Evolutionary conservation across 2,888 invertebrate species (phyloP).

Genomic region (Clistopyga incitator): DNA sequence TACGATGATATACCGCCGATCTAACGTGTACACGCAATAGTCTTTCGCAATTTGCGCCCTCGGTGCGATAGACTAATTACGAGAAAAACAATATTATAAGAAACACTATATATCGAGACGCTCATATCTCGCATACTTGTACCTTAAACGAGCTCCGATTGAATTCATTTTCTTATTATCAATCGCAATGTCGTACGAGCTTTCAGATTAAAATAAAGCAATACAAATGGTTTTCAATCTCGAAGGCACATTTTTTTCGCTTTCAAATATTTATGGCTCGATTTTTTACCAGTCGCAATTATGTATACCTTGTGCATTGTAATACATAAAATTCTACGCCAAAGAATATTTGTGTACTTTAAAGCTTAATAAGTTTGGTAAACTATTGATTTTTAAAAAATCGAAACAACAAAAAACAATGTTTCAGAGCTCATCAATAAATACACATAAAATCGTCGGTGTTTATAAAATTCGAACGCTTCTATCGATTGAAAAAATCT

Average conservation of each 20-base stretch:
- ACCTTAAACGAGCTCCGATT: neutral
- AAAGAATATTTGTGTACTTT: too few species aligned
- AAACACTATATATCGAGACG: neutral
- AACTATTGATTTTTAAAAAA: too few species aligned
- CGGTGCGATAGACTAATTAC: constrained; percentile 46
- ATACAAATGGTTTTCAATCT: neutral
- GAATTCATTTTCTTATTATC: neutral
- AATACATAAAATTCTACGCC: too few species aligned
- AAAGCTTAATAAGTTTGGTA: too few species aligned
- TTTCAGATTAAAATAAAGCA: neutral
- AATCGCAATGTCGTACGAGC: neutral
- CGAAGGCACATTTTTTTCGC: neutral
- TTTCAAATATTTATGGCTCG: neutral
- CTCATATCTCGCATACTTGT: neutral
- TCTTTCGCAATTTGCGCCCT: constrained; percentile 54
- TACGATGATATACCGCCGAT: constrained; percentile 53
- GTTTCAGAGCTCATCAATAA: too few species aligned
- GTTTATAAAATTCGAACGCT: too few species aligned
- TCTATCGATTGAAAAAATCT: too few species aligned
- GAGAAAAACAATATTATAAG: constrained; percentile 36
- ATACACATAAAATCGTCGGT: too few species aligned
- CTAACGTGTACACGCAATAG: constrained; percentile 49
- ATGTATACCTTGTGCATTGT: too few species aligned
- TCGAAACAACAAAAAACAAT: too few species aligned
- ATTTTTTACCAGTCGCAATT: too few species aligned